Conservation (phyloP, 2,888 invertebrate genomes). For the Tipula lateralis region DNA sequence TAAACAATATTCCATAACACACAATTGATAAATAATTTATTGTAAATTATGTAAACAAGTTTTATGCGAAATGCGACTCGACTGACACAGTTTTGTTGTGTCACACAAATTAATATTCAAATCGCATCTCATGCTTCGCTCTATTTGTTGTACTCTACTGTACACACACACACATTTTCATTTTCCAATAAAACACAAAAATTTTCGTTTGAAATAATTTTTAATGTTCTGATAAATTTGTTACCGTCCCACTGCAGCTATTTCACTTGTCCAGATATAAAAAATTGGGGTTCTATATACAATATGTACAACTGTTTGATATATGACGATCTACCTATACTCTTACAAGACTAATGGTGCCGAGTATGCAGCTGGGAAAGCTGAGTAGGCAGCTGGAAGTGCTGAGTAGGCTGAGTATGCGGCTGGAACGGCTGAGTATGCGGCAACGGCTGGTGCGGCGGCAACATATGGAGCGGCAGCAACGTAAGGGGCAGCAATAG, state of each 20-base stretch:
- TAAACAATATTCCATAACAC: not conserved
- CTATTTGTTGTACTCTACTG: not conserved
- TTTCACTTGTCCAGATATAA: not conserved
- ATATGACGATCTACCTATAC: not conserved
- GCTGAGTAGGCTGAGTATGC: conserved; percentile 36
- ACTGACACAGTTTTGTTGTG: not conserved
- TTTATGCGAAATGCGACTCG: not conserved
- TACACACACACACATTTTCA: not conserved
- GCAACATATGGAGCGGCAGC: conserved; percentile 57
- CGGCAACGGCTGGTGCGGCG: conserved; percentile 43
- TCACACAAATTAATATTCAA: not conserved
- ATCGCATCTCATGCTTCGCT: not conserved
- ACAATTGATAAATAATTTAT: not conserved
- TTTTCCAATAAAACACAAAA: not conserved
- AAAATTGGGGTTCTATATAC: not conserved
- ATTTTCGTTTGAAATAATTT: not conserved
- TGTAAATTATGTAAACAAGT: conserved; percentile 1
- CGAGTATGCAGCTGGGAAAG: not conserved
- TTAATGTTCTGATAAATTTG: not conserved
- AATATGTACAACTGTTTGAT: not conserved
- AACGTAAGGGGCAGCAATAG: conserved; percentile 60
- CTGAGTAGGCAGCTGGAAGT: conserved; percentile 35
- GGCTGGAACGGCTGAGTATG: conserved; percentile 39
- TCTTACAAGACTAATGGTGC: not conserved
- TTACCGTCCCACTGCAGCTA: not conserved